Percentiles rank a stretch among this genome's conserved stretches.
Evolutionary conservation across 1,140 invertebrate species (phyloP).

Genomic region (Cyclina sinensis): DNA sequence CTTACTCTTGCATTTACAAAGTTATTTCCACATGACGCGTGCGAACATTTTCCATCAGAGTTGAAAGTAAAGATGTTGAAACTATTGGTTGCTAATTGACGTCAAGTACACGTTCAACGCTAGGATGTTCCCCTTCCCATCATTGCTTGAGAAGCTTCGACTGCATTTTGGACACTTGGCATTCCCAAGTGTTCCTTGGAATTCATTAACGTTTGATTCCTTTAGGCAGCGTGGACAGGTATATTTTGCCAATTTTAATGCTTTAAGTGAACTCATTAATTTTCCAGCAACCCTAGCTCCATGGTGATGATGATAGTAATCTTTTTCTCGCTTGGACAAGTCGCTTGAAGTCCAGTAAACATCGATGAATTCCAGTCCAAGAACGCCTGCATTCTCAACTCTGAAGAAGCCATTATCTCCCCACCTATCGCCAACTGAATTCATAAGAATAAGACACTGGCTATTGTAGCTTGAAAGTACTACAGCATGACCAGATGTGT

Average conservation of each 20-base stretch:
- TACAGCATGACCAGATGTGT: constrained; percentile 32
- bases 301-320: neutral
- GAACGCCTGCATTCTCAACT: constrained; percentile 33
- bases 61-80: no score
- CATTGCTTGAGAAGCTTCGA: neutral
- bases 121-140: neutral
- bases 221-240: neutral
- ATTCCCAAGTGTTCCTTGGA: neutral
- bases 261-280: neutral
- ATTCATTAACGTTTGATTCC: neutral
- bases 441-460: constrained; percentile 36
- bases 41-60: no score
- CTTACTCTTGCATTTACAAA: no score
- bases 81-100: neutral
- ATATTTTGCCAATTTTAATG: neutral
- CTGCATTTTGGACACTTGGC: neutral
- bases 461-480: constrained; percentile 51
- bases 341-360: constrained; percentile 34
- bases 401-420: constrained; percentile 42
- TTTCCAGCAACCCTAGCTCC: constrained; percentile 32
- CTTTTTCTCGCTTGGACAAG: neutral
- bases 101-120: constrained; percentile 9
- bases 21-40: no score
- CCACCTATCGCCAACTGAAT: constrained; percentile 47
- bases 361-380: constrained; percentile 49